Evolutionary conservation across 2,888 invertebrate genomes (phyloP).

Genomic region (Synanthedon tipuliformis): DNA sequence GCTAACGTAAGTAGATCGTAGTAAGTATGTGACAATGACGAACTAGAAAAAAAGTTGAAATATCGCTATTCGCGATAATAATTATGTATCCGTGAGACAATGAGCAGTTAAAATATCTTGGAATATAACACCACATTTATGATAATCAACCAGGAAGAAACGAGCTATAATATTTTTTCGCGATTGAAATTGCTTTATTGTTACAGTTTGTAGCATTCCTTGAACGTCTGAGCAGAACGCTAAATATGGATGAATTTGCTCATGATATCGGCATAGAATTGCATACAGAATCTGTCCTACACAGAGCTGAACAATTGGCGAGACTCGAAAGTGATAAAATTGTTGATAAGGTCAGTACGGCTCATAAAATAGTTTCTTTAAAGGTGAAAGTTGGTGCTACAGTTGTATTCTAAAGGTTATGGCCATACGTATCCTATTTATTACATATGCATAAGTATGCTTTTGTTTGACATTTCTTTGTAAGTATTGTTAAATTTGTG

Average conservation of each 20-base stretch:
- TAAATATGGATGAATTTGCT: conserved; percentile 87
- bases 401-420: background rate
- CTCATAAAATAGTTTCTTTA: conserved; percentile 1
- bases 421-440: conserved; percentile 1
- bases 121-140: background rate
- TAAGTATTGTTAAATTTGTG: conserved; percentile 2
- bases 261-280: conserved; percentile 84
- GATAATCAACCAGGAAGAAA: background rate
- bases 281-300: conserved; percentile 85
- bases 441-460: background rate
- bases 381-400: background rate
- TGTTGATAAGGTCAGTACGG: conserved; percentile 78
- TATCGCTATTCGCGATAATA: too few relatives aligned
- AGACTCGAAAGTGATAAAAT: conserved; percentile 85
- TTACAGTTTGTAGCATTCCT: conserved; percentile 83
- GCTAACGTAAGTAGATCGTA: conserved; percentile 72
- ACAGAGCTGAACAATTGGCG: conserved; percentile 86
- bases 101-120: conserved; percentile 1
- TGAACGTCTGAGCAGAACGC: conserved; percentile 82
- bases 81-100: background rate
- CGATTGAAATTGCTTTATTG: conserved; percentile 14
- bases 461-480: conserved; percentile 1
- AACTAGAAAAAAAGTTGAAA: too few relatives aligned
- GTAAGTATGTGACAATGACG: too few relatives aligned
- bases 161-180: conserved; percentile 6